These are phyloP conservation scores for Pentalonia nigronervosa DNA, from an alignment of 1,140 invertebrate species.

Conservation along the genomic window DNA sequence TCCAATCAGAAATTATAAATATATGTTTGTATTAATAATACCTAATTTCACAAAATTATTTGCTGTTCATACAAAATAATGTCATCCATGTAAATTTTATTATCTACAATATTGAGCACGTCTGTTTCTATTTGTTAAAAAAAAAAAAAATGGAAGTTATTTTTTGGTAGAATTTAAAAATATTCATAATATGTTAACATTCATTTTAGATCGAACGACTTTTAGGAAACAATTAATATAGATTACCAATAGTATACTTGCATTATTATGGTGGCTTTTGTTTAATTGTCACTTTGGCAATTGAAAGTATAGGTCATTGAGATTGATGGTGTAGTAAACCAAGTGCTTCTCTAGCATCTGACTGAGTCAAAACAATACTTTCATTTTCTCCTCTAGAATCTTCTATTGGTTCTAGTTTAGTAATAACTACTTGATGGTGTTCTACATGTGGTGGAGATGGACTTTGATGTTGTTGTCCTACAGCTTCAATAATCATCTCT, in stretches of 20 bases:
- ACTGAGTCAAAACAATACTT: conserved; percentile 51
- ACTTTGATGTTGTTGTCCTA: conserved; percentile 49
- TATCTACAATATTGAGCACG: conserved; percentile 1
- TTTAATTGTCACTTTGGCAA: conserved; percentile 25
- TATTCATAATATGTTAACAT: background rate
- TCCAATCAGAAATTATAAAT: background rate
- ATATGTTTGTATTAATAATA: conserved; percentile 9
- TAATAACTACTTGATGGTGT: conserved; percentile 46
- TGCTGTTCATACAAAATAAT: background rate
- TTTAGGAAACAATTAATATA: conserved; percentile 2
- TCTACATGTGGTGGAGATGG: conserved; percentile 47
- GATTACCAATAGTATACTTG: conserved; percentile 43
- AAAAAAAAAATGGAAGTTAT: conserved; percentile 26
- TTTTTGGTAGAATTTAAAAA: conserved; percentile 20
- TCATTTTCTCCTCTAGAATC: conserved; percentile 46
- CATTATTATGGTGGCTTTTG: conserved; percentile 24
- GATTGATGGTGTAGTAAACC: conserved; percentile 48
- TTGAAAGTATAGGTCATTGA: conserved; percentile 42
- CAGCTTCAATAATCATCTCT: conserved; percentile 54
- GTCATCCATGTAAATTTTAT: background rate
- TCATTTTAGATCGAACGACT: background rate
- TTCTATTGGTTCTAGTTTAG: conserved; percentile 51
- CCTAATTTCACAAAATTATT: background rate
- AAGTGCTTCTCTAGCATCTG: conserved; percentile 53
- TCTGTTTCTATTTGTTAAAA: background rate